These are phyloP conservation scores for Tretioscincus oriximinensis DNA, from an alignment of 2,113 vertebrate genomes.

Conservation along the genomic window DNA sequence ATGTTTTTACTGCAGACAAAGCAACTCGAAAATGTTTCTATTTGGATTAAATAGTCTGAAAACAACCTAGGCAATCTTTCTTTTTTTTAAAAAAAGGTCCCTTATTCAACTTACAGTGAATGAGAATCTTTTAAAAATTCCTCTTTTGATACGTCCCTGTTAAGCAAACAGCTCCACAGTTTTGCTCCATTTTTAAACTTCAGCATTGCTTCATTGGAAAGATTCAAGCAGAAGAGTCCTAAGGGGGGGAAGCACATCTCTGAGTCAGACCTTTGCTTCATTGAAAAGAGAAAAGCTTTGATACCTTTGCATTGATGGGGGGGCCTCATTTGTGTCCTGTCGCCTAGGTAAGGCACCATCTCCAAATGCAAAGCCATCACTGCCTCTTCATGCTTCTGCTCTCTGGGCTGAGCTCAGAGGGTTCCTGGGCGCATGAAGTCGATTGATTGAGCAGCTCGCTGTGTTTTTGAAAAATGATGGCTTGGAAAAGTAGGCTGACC, in stretches of 20 bases:
- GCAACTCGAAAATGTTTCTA: too few relatives aligned
- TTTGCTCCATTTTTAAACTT: background rate
- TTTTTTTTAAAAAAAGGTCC: too few relatives aligned
- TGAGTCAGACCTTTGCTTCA: background rate
- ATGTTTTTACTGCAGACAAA: too few relatives aligned
- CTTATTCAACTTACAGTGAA: background rate
- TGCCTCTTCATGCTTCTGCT: conserved; percentile 29
- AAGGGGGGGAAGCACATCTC: background rate
- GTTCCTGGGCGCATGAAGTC: conserved; percentile 30
- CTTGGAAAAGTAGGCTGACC: too few relatives aligned
- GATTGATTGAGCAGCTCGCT: conserved; percentile 24
- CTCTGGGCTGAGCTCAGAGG: conserved; percentile 30
- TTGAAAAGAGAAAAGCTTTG: conserved; percentile 11
- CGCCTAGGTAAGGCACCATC: conserved; percentile 8
- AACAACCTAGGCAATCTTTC: too few relatives aligned
- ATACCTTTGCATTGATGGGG: conserved; percentile 19
- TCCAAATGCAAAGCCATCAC: conserved; percentile 24
- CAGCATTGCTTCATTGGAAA: background rate
- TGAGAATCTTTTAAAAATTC: background rate
- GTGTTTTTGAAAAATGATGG: background rate
- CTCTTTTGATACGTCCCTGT: fast-evolving
- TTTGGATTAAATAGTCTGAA: too few relatives aligned
- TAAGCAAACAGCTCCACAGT: fast-evolving
- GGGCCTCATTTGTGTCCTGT: background rate
- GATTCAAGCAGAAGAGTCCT: background rate